Evolutionary conservation across 2,888 invertebrate genomes (phyloP).

Genomic region (Drosophila buzzatii): DNA sequence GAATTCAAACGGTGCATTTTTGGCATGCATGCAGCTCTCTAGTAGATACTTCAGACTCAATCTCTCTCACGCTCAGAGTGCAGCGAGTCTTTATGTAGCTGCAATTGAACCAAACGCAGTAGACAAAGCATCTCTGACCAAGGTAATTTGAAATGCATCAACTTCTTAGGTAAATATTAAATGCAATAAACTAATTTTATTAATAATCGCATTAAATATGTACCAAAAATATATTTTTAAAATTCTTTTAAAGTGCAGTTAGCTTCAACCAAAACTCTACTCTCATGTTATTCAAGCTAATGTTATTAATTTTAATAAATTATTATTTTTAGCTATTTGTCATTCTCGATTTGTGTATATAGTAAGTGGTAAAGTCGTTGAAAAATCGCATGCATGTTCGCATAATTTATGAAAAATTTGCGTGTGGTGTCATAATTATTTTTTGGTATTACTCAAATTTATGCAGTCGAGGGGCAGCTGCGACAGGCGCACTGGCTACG

Average conservation of each 20-base stretch:
- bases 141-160: too few species aligned
- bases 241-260: background rate
- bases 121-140: too few species aligned
- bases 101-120: too few species aligned
- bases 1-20: too few species aligned
- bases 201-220: too few species aligned
- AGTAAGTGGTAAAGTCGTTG: background rate
- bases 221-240: too few species aligned
- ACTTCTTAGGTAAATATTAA: too few species aligned
- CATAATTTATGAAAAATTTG: constrained; percentile 46
- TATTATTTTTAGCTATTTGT: constrained; percentile 12
- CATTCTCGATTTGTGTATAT: background rate
- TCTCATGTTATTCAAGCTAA: background rate
- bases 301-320: constrained; percentile 14
- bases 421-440: constrained; percentile 57
- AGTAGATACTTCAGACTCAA: too few species aligned
- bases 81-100: too few species aligned
- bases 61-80: too few species aligned
- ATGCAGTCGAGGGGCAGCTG: constrained; percentile 41
- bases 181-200: too few species aligned
- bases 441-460: constrained; percentile 27
- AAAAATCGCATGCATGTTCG: constrained; percentile 28
- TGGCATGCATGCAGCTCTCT: too few species aligned
- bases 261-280: background rate
- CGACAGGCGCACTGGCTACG: constrained; percentile 11